Evolutionary conservation across 2,113 vertebrate species (phyloP).

Genomic region (Rhineura floridana): DNA sequence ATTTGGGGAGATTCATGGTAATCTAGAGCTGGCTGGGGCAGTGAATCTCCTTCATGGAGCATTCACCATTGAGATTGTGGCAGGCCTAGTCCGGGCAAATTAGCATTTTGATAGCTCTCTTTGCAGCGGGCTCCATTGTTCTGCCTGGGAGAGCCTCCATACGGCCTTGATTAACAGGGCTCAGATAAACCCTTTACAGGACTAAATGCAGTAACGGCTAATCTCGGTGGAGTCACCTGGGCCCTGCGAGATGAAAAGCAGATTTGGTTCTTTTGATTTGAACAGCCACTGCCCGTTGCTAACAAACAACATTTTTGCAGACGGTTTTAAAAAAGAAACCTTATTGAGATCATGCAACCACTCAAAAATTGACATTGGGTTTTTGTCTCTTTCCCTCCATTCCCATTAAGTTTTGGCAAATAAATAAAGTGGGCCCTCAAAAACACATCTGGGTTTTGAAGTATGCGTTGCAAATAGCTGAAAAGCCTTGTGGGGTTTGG

Average conservation of each 20-base stretch:
- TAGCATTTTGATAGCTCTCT: background rate
- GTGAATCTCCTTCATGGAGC: background rate
- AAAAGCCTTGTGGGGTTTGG: background rate
- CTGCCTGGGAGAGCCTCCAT: background rate
- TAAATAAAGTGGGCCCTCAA: too few relatives aligned
- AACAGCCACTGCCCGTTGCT: constrained; percentile 26
- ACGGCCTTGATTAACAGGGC: constrained; percentile 24
- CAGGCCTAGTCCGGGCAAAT: background rate
- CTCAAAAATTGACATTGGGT: background rate
- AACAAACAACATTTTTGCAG: constrained; percentile 49
- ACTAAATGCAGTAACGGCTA: constrained; percentile 74
- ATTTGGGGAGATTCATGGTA: background rate
- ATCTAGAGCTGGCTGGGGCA: background rate
- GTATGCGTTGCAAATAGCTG: background rate
- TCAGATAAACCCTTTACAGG: constrained; percentile 72
- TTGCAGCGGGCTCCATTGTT: background rate
- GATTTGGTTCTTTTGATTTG: constrained; percentile 68
- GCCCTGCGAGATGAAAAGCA: constrained; percentile 52
- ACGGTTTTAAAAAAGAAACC: background rate
- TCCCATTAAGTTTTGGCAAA: background rate
- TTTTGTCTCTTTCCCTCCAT: background rate
- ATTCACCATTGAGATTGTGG: too few relatives aligned
- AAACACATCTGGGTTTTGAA: background rate
- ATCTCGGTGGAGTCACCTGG: constrained; percentile 71
- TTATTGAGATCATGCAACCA: background rate